Percentiles rank a stretch among this genome's conserved stretches.
These are phyloP conservation scores for Cephalopterus ornatus DNA, from an alignment of 2,113 vertebrate species.

Conservation along the genomic window DNA sequence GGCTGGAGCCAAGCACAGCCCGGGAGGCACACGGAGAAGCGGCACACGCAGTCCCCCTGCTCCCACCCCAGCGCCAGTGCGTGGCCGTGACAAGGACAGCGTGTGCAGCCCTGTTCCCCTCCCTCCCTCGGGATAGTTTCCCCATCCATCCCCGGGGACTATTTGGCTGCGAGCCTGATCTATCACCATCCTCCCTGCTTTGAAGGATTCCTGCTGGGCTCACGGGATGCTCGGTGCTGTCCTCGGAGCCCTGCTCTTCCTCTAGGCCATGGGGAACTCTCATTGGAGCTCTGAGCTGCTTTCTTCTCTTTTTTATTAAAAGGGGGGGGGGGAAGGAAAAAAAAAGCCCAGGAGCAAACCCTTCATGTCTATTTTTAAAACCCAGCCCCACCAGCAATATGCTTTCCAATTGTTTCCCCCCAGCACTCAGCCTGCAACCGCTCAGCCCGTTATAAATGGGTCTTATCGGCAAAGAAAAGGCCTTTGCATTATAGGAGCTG, in stretches of 20 bases:
- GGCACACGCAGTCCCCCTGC: neutral
- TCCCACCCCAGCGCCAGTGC: neutral
- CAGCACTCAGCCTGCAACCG: slow-evolving; percentile 31
- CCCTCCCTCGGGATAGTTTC: neutral
- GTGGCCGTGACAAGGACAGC: neutral
- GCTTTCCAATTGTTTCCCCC: slow-evolving; percentile 61
- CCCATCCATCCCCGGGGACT: neutral
- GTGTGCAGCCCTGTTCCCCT: neutral
- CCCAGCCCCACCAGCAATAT: slow-evolving; percentile 44
- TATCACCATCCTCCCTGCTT: neutral
- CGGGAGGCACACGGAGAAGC: neutral
- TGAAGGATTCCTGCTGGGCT: neutral
- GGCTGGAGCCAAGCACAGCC: neutral
- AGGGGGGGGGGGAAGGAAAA: accelerated
- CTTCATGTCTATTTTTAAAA: slow-evolving; percentile 68
- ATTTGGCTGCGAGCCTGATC: neutral
- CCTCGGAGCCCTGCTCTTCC: neutral
- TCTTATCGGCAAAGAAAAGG: slow-evolving; percentile 61
- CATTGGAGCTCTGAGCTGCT: neutral
- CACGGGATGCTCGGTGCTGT: neutral
- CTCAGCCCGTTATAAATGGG: slow-evolving; percentile 59
- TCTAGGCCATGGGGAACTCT: slow-evolving; percentile 8
- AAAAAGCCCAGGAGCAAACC: slow-evolving; percentile 25
- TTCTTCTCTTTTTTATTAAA: neutral
- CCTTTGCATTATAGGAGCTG: slow-evolving; percentile 55